Conservation (phyloP, 92 coral and sea anemone genomes). For the Bergia puertoricense region DNA sequence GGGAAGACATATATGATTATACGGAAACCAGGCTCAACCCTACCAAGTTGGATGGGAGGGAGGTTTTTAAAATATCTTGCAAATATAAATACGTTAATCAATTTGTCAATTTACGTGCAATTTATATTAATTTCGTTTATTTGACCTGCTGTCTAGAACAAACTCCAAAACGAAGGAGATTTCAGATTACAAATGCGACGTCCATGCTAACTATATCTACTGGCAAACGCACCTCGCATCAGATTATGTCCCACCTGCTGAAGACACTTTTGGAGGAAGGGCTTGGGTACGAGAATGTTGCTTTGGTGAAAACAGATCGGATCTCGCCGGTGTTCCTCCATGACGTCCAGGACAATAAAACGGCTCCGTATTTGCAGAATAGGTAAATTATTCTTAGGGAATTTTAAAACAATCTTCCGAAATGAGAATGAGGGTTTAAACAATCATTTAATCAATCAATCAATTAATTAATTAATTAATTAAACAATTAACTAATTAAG, state of each 20-base stretch:
- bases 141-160: neutral
- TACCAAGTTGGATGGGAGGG: too few species aligned
- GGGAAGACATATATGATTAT: too few species aligned
- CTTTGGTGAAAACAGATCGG: conserved; percentile 17
- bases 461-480: too few species aligned
- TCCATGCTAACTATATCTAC: conserved; percentile 56
- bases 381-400: neutral
- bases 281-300: conserved; percentile 67
- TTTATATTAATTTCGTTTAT: neutral
- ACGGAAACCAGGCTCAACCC: too few species aligned
- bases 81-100: too few species aligned
- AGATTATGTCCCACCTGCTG: conserved; percentile 48
- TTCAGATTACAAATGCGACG: conserved; percentile 3
- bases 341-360: conserved; percentile 16
- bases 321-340: conserved; percentile 36
- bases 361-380: neutral
- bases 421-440: neutral
- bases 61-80: too few species aligned
- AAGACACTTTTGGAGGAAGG: conserved; percentile 67
- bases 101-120: neutral
- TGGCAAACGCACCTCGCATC: conserved; percentile 52
- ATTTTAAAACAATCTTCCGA: too few species aligned
- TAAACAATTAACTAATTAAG: too few species aligned
- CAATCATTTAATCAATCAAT: too few species aligned
- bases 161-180: neutral